These are phyloP conservation scores for Leptopterna dolabrata DNA, from an alignment of 2,888 invertebrate species.

Conservation along the genomic window DNA sequence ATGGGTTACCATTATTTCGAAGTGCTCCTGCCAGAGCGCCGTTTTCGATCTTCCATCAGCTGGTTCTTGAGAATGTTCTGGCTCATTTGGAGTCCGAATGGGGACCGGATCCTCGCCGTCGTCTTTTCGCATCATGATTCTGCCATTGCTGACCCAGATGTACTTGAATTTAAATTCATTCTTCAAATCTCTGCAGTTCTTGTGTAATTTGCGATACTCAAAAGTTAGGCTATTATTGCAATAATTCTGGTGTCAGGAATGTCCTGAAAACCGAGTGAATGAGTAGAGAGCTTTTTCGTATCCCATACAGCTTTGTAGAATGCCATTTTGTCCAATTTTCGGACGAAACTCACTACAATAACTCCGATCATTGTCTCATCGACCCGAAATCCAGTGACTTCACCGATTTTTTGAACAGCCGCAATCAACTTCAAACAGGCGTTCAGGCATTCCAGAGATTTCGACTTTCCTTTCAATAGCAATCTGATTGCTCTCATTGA, in stretches of 20 bases:
- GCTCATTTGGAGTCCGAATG: not conserved
- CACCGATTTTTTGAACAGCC: not conserved
- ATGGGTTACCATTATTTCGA: no score
- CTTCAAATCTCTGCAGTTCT: no score
- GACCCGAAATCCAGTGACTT: not conserved
- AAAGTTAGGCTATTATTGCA: not conserved
- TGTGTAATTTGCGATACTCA: not conserved
- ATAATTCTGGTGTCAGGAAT: not conserved
- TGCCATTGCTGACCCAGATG: not conserved
- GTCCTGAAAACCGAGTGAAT: not conserved
- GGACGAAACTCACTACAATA: no score
- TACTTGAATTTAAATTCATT: not conserved
- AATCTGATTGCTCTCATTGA: no score
- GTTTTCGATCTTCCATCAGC: not conserved
- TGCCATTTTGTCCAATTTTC: not conserved
- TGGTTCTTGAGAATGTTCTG: not conserved
- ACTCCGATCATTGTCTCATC: no score
- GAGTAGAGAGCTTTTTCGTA: not conserved
- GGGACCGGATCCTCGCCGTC: not conserved
- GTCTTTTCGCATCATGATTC: not conserved
- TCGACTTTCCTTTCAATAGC: not conserved
- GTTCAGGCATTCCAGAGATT: not conserved
- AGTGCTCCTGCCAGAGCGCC: no score
- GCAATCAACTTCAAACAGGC: not conserved
- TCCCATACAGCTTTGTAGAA: not conserved